A percentile compares a stretch with the other conserved stretches of the same genome.
These are phyloP conservation scores for Lipotes vexillifer DNA, from an alignment of 2,113 vertebrate species.

Conservation along the genomic window DNA sequence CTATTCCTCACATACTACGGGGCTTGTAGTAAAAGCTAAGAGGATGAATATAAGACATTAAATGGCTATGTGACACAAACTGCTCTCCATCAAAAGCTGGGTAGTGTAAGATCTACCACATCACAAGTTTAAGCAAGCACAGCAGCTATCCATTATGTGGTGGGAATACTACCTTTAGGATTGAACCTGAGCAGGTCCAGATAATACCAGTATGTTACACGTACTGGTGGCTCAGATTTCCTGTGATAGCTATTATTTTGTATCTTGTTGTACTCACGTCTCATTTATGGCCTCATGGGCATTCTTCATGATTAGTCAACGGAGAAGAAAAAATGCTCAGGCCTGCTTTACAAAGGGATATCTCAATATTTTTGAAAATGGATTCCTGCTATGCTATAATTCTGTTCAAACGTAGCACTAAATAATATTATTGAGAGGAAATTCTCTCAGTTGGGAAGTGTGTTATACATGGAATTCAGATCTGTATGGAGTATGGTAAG, in stretches of 20 bases:
- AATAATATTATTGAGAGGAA: not conserved
- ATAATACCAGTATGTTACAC: not conserved
- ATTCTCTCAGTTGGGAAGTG: not conserved
- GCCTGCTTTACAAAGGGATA: not conserved
- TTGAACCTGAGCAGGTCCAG: not conserved
- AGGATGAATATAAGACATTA: not conserved
- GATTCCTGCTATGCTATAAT: not conserved
- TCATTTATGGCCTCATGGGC: not conserved
- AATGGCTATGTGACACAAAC: too few relatives aligned
- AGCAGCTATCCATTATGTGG: not conserved
- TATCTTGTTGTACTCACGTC: not conserved
- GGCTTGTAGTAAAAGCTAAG: not conserved
- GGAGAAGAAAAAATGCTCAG: not conserved
- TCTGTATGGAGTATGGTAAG: not conserved
- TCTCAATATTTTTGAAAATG: not conserved
- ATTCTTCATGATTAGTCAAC: not conserved
- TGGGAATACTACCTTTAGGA: not conserved
- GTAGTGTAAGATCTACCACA: not conserved
- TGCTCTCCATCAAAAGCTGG: not conserved
- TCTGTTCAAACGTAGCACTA: not conserved
- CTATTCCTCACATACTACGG: not conserved
- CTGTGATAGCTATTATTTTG: not conserved
- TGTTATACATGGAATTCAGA: not conserved
- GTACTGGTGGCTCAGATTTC: not conserved
- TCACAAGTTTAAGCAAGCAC: not conserved